Evolutionary conservation across 37 sponge, comb jelly and placozoan species (phyloP), one percentile per base, ranked within the genome.

Genomic region (Geodia barretti): DNA sequence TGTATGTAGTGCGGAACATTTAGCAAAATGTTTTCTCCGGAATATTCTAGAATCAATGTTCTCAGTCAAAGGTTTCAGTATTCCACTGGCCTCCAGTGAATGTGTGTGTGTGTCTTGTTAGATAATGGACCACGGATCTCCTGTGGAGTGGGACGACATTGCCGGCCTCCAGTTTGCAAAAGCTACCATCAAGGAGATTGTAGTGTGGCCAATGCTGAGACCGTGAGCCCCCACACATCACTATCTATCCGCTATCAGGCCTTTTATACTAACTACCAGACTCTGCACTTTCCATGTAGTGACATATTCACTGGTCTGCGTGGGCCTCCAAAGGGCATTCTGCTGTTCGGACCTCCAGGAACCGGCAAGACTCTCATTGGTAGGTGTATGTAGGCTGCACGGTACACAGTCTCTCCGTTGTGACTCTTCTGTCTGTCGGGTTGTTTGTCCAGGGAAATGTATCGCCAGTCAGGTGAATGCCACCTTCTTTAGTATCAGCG

Each of bases 401-500:
- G 38, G 41, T 64, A 24, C 37, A 66, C 30, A 35, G 39, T 1
- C 35, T 37, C 40, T n/a, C n/a, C n/a, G n/a, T n/a, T n/a, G n/a
- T n/a, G n/a, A n/a, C 14, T 78, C 3, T 41, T 24, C 39, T 77
- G 8, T 19, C 75, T 25, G 8, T 17, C 29, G 24, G 32, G 71
- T 43, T 62, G 24, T 32, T 28, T 2, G 17, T 75, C 0, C 68
- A 93, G 94, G 94, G 14, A 98, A 94, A 61, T 98, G 99, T 76
- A 88, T 98, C 7, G 99, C 99, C 35, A 92, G 95, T 41, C 96
- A 96, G 79, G 95, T 94, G 26, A 78, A 74, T 20, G 95, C 99
- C 21, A 98, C 99, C 0, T 98, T 98, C 86, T 98, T 98, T 92
- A 98, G 99, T 83, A 98, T 98, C 84, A 94, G 95, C 70, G 99